These are phyloP conservation scores for Calcarius lapponicus DNA, from an alignment of 2,797 vertebrate genomes.

Conservation along the genomic window DNA sequence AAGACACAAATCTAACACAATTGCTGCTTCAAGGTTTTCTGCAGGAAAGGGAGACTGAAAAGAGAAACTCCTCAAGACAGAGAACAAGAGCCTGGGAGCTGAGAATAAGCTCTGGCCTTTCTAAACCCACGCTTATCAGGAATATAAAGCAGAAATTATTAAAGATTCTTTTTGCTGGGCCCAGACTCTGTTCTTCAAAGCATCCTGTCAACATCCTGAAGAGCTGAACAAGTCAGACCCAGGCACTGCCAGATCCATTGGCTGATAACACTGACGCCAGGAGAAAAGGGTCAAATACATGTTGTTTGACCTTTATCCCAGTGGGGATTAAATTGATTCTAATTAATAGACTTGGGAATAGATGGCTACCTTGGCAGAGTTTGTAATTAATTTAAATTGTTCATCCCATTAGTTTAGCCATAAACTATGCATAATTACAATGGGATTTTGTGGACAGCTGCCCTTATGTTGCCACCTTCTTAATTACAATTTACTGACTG, in stretches of 20 bases:
- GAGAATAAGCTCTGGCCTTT: background rate
- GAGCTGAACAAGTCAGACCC: background rate
- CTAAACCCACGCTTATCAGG: background rate
- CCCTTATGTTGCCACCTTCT: constrained; percentile 31
- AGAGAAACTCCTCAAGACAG: background rate
- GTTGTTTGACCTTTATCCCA: constrained; percentile 67
- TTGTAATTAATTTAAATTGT: constrained; percentile 58
- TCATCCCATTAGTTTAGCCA: constrained; percentile 38
- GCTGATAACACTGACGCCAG: constrained; percentile 54
- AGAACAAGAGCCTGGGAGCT: background rate
- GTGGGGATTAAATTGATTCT: constrained; percentile 60
- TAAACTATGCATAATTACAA: constrained; percentile 59
- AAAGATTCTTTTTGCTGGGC: background rate
- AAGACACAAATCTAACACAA: background rate
- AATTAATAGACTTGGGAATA: constrained; percentile 62
- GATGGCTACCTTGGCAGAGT: constrained; percentile 42
- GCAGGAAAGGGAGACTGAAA: background rate
- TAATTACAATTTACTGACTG: constrained; percentile 44
- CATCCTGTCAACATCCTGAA: background rate
- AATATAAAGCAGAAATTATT: constrained; percentile 43
- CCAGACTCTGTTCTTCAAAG: constrained; percentile 15
- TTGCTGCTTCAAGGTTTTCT: background rate
- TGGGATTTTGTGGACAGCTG: constrained; percentile 18
- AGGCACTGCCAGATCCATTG: constrained; percentile 29
- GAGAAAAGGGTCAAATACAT: constrained; percentile 40